Percentiles rank a stretch among this genome's conserved stretches.
These are phyloP conservation scores for Seladonia tumulorum DNA, from an alignment of 2,888 invertebrate species.

Conservation along the genomic window DNA sequence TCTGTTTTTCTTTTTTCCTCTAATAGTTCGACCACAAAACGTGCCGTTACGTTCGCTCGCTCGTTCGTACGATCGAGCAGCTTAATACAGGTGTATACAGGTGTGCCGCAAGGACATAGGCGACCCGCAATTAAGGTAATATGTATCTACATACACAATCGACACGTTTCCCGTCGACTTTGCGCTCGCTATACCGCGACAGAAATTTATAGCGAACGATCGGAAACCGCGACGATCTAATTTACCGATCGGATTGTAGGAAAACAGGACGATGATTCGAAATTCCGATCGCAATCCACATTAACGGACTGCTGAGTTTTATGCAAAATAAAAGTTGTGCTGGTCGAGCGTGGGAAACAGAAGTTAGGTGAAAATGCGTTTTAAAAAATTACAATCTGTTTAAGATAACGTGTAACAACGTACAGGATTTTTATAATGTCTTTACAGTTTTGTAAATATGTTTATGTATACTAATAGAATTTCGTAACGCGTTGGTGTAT, in stretches of 20 bases:
- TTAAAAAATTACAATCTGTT: neutral
- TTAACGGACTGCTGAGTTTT: neutral
- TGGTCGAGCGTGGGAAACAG: neutral
- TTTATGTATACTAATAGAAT: neutral
- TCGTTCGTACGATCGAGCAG: constrained; percentile 37
- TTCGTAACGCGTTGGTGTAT: neutral
- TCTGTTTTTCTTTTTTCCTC: neutral
- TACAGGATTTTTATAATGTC: too few relatives aligned
- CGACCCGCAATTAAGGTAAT: constrained; percentile 45
- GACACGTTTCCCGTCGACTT: constrained; percentile 20
- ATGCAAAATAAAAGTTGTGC: neutral
- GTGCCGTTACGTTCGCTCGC: neutral
- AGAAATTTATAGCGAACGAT: neutral
- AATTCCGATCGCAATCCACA: neutral
- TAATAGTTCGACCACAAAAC: constrained; percentile 40
- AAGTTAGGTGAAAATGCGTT: neutral
- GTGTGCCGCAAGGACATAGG: constrained; percentile 57
- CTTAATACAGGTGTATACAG: constrained; percentile 58
- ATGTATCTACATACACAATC: constrained; percentile 42
- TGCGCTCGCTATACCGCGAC: constrained; percentile 9
- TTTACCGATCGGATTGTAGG: neutral
- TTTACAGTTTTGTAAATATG: too few relatives aligned
- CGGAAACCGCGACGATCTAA: neutral
- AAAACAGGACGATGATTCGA: neutral
- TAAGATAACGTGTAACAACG: too few relatives aligned